Conservation (phyloP, 2,113 vertebrate genomes). For the Brienomyrus brachyistius region DNA sequence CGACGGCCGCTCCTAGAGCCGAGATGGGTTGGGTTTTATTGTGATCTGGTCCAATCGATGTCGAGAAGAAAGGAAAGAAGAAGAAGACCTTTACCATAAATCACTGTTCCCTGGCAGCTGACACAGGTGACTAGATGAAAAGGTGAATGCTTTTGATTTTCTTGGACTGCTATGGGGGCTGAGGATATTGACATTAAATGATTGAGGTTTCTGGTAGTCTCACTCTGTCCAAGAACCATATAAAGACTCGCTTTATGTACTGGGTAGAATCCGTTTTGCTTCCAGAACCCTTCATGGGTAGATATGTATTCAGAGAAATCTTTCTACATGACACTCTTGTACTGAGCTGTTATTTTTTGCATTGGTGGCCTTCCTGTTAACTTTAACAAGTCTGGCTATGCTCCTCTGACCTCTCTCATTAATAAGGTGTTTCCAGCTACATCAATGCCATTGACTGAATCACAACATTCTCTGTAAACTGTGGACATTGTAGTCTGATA, state of each 20-base stretch:
- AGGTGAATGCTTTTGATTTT: conserved; percentile 33
- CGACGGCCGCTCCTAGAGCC: neutral
- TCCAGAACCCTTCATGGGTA: neutral
- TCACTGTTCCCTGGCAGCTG: conserved; percentile 28
- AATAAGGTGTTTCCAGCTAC: neutral
- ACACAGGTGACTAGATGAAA: conserved; percentile 41
- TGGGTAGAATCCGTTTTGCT: neutral
- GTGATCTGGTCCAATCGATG: conserved; percentile 36
- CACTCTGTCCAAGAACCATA: neutral
- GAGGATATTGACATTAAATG: conserved; percentile 27
- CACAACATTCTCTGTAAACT: neutral
- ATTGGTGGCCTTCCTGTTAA: neutral
- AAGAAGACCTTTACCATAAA: conserved; percentile 30
- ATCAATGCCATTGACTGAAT: neutral
- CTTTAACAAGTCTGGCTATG: neutral
- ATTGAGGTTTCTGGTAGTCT: neutral
- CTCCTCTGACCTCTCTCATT: neutral
- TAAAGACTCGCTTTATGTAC: neutral
- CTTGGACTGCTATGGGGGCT: conserved; percentile 27
- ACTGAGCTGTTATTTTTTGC: neutral
- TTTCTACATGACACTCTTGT: neutral
- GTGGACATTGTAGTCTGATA: neutral
- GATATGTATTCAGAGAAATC: neutral
- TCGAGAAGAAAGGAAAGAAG: conserved; percentile 23
- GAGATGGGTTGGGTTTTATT: conserved; percentile 24